Evolutionary conservation across 1,140 invertebrate genomes (phyloP).

Genomic region (Bombus waltoni): DNA sequence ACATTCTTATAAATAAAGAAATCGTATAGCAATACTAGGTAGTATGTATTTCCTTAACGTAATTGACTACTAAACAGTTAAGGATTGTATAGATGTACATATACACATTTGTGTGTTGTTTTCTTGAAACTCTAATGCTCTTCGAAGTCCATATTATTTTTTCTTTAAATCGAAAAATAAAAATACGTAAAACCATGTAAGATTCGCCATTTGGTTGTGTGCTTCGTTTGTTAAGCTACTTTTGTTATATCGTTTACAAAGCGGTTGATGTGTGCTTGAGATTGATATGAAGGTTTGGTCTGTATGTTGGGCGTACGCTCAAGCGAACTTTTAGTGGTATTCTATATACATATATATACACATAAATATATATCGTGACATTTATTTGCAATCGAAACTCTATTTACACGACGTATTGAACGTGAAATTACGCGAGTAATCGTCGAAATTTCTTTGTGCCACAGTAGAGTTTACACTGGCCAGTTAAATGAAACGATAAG

Average conservation of each 20-base stretch:
- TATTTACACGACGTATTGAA: slow-evolving; percentile 16
- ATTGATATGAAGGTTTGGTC: slow-evolving; percentile 25
- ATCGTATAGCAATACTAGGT: slow-evolving; percentile 53
- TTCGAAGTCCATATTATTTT: slow-evolving; percentile 27
- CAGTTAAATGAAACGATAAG: slow-evolving; percentile 8
- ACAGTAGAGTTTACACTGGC: slow-evolving; percentile 21
- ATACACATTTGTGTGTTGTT: slow-evolving; percentile 23
- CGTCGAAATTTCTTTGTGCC: slow-evolving; percentile 33
- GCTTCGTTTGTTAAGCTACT: slow-evolving; percentile 36
- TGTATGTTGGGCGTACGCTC: slow-evolving; percentile 38
- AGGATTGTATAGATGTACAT: slow-evolving; percentile 65
- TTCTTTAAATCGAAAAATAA: not conserved
- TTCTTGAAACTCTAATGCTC: slow-evolving; percentile 8
- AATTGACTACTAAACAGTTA: slow-evolving; percentile 53
- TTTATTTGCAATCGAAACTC: slow-evolving; percentile 31
- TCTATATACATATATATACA: slow-evolving; percentile 29
- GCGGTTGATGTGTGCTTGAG: slow-evolving; percentile 9
- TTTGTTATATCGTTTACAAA: slow-evolving; percentile 25
- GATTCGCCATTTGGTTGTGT: slow-evolving; percentile 61
- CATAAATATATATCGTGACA: slow-evolving; percentile 32
- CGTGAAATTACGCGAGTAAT: slow-evolving; percentile 5
- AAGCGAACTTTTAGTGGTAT: slow-evolving; percentile 33
- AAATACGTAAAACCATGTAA: not conserved
- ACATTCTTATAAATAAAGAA: slow-evolving; percentile 29
- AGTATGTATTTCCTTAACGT: slow-evolving; percentile 44